Percentiles rank a stretch among this genome's conserved stretches.
Evolutionary conservation across 1,140 invertebrate species (phyloP).

Genomic region (Apocrypta bakeri): DNA sequence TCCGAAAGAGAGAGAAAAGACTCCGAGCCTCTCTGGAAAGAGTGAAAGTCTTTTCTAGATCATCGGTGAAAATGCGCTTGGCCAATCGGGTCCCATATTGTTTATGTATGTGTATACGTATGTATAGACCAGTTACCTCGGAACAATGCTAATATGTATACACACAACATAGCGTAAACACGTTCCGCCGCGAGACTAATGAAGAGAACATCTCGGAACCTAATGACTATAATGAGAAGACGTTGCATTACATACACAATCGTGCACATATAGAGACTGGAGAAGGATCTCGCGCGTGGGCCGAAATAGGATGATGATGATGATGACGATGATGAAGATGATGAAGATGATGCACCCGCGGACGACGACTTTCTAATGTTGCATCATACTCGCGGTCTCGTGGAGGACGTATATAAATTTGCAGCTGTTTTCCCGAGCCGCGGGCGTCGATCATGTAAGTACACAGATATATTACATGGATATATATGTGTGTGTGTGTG

Average conservation of each 20-base stretch:
- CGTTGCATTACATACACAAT: too few relatives aligned
- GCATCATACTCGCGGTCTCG: background rate
- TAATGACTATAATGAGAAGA: too few relatives aligned
- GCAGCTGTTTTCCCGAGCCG: too few relatives aligned
- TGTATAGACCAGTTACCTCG: background rate
- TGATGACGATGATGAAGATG: background rate
- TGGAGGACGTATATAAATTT: too few relatives aligned
- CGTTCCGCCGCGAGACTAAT: too few relatives aligned
- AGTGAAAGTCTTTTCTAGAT: constrained; percentile 15
- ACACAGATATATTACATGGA: too few relatives aligned
- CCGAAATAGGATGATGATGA: background rate
- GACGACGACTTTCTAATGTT: constrained; percentile 26
- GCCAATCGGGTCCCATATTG: background rate
- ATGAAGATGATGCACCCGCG: background rate
- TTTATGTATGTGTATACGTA: background rate
- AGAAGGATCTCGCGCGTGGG: background rate
- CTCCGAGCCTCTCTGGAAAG: background rate
- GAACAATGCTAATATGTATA: background rate
- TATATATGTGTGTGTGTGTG: too few relatives aligned
- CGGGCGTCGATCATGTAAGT: too few relatives aligned
- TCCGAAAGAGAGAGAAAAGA: background rate
- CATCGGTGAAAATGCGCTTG: background rate
- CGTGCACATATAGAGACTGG: too few relatives aligned
- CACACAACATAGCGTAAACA: background rate
- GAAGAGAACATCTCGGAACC: too few relatives aligned